These are phyloP conservation scores for Aegotheles bennettii DNA, from an alignment of 2,113 vertebrate species.

Conservation along the genomic window DNA sequence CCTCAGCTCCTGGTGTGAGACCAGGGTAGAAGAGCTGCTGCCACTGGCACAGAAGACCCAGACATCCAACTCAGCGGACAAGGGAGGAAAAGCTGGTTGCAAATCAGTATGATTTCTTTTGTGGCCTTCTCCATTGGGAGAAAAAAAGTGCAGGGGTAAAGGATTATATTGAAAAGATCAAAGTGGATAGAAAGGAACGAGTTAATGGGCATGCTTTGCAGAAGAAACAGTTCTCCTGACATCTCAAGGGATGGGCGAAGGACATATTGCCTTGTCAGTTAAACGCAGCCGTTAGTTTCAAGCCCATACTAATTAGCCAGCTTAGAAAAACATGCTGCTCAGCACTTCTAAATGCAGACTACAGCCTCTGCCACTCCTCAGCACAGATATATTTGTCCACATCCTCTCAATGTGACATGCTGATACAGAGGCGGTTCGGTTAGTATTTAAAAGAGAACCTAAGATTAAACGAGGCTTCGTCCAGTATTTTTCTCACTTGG, in stretches of 20 bases:
- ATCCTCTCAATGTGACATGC: conserved; percentile 5
- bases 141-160: not conserved
- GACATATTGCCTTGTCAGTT: conserved; percentile 55
- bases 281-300: conserved; percentile 31
- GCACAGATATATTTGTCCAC: conserved; percentile 43
- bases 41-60: not conserved
- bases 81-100: not conserved
- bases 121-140: not conserved
- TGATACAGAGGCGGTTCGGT: not conserved
- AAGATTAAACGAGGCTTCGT: not conserved
- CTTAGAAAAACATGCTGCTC: conserved; percentile 29
- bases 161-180: not conserved
- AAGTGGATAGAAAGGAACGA: not conserved
- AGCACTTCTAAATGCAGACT: conserved; percentile 25
- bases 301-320: conserved; percentile 51
- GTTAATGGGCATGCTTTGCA: not conserved
- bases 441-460: conserved; percentile 1
- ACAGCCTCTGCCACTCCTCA: conserved; percentile 47
- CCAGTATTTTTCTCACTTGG: conserved; percentile 5
- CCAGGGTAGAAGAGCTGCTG: not conserved
- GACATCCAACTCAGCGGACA: fast-evolving
- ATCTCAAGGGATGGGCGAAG: conserved; percentile 42
- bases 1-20: not conserved
- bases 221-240: conserved; percentile 13
- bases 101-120: not conserved